These are phyloP conservation scores for Bos javanicus DNA, from an alignment of 2,113 vertebrate species.

Conservation along the genomic window DNA sequence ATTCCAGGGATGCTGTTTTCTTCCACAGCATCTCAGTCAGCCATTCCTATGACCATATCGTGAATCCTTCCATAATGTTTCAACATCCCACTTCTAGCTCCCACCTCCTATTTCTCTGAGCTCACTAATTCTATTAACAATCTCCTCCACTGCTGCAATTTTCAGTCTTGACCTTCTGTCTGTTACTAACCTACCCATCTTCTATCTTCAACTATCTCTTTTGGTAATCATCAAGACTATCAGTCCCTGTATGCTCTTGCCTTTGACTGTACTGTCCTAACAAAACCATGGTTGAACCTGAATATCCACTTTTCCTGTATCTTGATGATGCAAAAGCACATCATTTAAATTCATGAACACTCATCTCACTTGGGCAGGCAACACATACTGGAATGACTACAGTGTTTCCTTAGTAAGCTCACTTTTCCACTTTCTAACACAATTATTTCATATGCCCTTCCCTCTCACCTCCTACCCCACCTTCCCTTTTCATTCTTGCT, in stretches of 20 bases:
- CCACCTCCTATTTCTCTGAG: background rate
- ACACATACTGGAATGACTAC: background rate
- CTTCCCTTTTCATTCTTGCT: background rate
- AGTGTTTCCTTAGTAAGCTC: background rate
- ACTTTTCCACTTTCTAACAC: background rate
- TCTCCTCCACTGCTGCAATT: background rate
- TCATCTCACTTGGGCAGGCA: background rate
- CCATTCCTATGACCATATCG: background rate
- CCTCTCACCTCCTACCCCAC: background rate
- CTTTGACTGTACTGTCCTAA: background rate
- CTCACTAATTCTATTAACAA: background rate
- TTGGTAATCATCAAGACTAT: background rate
- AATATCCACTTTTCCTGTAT: background rate
- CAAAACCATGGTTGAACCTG: background rate
- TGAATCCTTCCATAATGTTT: background rate
- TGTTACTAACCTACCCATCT: background rate
- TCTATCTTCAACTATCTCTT: background rate
- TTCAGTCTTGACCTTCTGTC: background rate
- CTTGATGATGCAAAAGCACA: background rate
- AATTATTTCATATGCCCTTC: background rate
- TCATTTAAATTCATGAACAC: background rate
- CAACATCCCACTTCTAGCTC: background rate
- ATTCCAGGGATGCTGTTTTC: background rate
- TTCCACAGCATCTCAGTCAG: background rate
- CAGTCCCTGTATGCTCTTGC: background rate